Evolutionary conservation across 2,888 invertebrate species (phyloP), one percentile per base, ranked within the genome.

Genomic region (Lycophotia porphyrea): DNA sequence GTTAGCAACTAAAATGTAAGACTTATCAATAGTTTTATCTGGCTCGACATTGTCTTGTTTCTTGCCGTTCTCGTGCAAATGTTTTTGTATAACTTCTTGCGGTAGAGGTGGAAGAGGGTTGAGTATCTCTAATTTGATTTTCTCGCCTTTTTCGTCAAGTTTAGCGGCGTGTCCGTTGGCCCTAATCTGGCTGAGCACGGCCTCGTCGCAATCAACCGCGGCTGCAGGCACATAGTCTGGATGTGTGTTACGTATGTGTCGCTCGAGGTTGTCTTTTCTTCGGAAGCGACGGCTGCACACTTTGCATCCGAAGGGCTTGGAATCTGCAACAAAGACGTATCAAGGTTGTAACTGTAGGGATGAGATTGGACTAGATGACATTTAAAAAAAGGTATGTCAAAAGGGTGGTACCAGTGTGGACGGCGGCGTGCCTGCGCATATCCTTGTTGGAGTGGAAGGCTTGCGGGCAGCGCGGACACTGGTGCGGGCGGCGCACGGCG

Each of bases 191-290:
- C 91, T 91, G 64, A 94, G 91, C 0, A 92, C 94, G 13, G 84
- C 88, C 55, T 92, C 91, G 84, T 95, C 96, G 86, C 94, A 94
- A 39, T 94, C 94, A 0, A 93, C 93, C 5, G 93, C 94, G 72
- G 89, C 90, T 49, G 95, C 89, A 21, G 94, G 92, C 18, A 90
- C 92, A 83, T 89, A 92, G 76, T 95, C 97, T 0, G 97, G 97
- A 92, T 98, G 98, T 73, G 98, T 97, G 92, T 98, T 98, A 73
- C 97, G 97, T 76, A 98, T 96, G 92, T 98, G 98, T 0, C 98
- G 97, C 79, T 97, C 97, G 78, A 98, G 96, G 91, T 98, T 98
- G 91, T 98, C 98, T 91, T 98, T 98, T 78, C 98, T 96, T 64
- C 97, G 95, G 90, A 98, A 98, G 60, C 97, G 97, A 15, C 97